Evolutionary conservation across 2,797 vertebrate species (phyloP).

Genomic region (Sciurus vulgaris): DNA sequence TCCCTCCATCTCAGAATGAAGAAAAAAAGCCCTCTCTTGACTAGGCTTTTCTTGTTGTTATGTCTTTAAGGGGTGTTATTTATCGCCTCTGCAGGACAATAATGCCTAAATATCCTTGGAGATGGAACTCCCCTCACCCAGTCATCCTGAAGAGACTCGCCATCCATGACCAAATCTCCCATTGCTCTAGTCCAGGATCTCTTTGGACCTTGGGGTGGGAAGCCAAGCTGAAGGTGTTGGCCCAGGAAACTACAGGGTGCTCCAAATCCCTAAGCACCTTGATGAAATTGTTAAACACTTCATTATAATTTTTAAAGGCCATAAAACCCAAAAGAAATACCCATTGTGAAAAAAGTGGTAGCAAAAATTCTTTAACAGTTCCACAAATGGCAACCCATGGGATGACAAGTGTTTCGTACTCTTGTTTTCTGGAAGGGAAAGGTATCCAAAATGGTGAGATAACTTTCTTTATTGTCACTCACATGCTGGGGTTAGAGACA

Average conservation of each 20-base stretch:
- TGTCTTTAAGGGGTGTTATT: not conserved
- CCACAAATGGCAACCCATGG: not conserved
- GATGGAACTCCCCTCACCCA: not conserved
- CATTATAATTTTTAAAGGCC: not conserved
- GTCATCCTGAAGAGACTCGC: not conserved
- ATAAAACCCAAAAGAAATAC: constrained; percentile 19
- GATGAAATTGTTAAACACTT: not conserved
- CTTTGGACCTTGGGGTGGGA: not conserved
- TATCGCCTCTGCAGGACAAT: not conserved
- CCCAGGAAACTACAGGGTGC: no score
- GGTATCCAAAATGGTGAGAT: not conserved
- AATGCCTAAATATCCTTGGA: not conserved
- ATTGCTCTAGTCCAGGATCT: no score
- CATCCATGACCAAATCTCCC: accelerated
- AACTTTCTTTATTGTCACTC: not conserved
- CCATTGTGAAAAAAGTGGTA: not conserved
- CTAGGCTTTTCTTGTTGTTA: not conserved
- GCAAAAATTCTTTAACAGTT: not conserved
- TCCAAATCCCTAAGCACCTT: not conserved
- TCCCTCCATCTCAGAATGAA: not conserved
- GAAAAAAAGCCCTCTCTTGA: not conserved
- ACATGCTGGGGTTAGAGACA: not conserved
- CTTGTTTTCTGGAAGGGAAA: not conserved
- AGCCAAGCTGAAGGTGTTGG: not conserved
- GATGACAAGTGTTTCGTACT: not conserved